Percentiles rank a stretch among this genome's conserved stretches.
Conservation (phyloP, 2,113 vertebrate genomes). For the Coryphaenoides rupestris region DNA sequence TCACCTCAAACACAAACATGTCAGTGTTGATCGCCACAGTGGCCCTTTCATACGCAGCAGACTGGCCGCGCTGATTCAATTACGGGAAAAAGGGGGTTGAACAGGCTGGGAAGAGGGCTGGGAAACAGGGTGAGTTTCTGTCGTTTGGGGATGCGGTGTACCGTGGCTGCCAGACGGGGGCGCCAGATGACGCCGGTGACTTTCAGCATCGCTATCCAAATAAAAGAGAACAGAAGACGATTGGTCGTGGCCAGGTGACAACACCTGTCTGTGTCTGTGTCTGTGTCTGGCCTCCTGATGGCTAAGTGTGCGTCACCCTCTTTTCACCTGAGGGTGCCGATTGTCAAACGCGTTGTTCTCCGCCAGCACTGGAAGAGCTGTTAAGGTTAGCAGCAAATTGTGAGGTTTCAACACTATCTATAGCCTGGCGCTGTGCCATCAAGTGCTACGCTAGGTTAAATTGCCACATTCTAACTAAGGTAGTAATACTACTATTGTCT, state of each 20-base stretch:
- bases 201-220: conserved; percentile 10
- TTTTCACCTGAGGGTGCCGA: conserved; percentile 60
- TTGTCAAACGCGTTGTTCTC: conserved; percentile 62
- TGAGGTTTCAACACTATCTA: conserved; percentile 53
- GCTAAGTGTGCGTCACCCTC: conserved; percentile 49
- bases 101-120: conserved; percentile 44
- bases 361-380: conserved; percentile 39
- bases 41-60: conserved; percentile 46
- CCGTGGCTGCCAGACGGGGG: conserved; percentile 45
- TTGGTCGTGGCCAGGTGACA: conserved; percentile 53
- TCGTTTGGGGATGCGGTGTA: conserved; percentile 19
- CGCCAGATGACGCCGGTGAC: conserved; percentile 40
- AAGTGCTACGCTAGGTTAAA: conserved; percentile 50
- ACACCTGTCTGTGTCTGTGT: conserved; percentile 47
- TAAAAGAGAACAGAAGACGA: conserved; percentile 30
- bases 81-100: conserved; percentile 55
- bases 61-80: conserved; percentile 55
- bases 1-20: conserved; percentile 46
- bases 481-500: not conserved
- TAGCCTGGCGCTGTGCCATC: conserved; percentile 43
- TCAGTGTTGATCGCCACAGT: conserved; percentile 59
- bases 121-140: conserved; percentile 25
- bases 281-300: conserved; percentile 28
- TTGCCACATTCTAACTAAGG: no score
- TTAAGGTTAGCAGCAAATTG: conserved; percentile 69